phyloP scores from a whole-genome alignment of 2,888 invertebrate genomes.

The Marasmarcha lunaedactyla region DNA sequence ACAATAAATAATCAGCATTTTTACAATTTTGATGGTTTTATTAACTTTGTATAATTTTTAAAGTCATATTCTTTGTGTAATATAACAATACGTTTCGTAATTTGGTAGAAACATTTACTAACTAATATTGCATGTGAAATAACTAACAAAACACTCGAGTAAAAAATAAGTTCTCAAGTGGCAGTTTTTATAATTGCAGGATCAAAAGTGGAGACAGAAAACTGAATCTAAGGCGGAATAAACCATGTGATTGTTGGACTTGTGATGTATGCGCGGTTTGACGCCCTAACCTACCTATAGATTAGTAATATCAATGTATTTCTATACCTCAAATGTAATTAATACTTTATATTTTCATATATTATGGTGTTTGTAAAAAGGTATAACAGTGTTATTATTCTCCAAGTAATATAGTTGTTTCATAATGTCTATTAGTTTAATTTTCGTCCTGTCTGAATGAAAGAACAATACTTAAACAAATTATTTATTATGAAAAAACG shows the following conservation, averaged over 20 bases:
- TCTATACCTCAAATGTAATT: constrained; percentile 19
- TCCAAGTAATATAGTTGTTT: constrained; percentile 33
- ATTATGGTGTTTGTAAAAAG: constrained; percentile 26
- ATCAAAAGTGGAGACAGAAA: constrained; percentile 63
- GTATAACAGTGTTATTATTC: constrained; percentile 38
- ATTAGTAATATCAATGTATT: constrained; percentile 27
- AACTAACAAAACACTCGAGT: no score
- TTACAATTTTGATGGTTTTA: no score
- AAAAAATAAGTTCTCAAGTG: not conserved
- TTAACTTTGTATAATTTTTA: no score
- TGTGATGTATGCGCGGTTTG: not conserved
- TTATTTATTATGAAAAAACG: not conserved
- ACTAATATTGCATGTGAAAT: no score
- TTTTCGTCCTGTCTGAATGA: not conserved
- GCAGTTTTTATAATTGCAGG: constrained; percentile 41
- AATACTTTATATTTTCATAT: constrained; percentile 31
- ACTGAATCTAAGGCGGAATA: constrained; percentile 48
- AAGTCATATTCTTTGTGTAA: no score
- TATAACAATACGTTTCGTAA: no score
- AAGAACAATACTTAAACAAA: not conserved
- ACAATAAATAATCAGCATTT: no score
- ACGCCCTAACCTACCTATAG: constrained; percentile 5
- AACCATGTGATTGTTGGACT: constrained; percentile 15
- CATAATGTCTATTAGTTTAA: not conserved
- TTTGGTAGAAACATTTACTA: no score